These are phyloP conservation scores for Apamea anceps DNA, from an alignment of 2,888 invertebrate species.

Conservation along the genomic window DNA sequence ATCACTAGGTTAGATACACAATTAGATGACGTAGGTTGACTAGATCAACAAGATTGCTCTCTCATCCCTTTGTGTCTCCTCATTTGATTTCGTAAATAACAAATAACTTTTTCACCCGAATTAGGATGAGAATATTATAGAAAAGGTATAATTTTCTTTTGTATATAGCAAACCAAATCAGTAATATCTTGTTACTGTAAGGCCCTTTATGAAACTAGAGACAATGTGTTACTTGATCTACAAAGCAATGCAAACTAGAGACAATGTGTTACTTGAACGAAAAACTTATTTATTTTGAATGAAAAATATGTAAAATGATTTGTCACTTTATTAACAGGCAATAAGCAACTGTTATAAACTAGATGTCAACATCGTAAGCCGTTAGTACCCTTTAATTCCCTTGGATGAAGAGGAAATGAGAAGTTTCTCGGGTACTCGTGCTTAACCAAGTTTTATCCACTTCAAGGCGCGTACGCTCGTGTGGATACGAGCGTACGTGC, in stretches of 20 bases:
- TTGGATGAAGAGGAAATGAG: not conserved
- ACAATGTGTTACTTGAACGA: not conserved
- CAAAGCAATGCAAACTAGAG: conserved; percentile 30
- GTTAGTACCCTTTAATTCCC: not conserved
- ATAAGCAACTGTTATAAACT: too few species aligned
- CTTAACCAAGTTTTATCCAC: not conserved
- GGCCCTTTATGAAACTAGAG: conserved; percentile 43
- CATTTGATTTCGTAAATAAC: conserved; percentile 35
- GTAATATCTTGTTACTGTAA: conserved; percentile 43
- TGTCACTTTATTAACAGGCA: not conserved
- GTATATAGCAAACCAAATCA: conserved; percentile 34
- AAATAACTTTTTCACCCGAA: conserved; percentile 34
- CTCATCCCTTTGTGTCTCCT: conserved; percentile 27
- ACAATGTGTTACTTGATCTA: conserved; percentile 2
- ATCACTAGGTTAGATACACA: not conserved
- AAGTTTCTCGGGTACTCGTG: not conserved
- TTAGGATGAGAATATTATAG: conserved; percentile 20
- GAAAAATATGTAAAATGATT: not conserved
- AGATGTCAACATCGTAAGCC: not conserved
- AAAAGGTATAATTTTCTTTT: conserved; percentile 45
- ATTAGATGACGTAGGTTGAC: not conserved
- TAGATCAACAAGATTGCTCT: conserved; percentile 17
- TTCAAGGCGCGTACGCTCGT: not conserved
- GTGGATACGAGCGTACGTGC: not conserved
- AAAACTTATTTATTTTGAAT: not conserved